Evolutionary conservation across 2,888 invertebrate genomes (phyloP), one percentile per base, ranked within the genome.

Genomic region (Eilema griseolum): DNA sequence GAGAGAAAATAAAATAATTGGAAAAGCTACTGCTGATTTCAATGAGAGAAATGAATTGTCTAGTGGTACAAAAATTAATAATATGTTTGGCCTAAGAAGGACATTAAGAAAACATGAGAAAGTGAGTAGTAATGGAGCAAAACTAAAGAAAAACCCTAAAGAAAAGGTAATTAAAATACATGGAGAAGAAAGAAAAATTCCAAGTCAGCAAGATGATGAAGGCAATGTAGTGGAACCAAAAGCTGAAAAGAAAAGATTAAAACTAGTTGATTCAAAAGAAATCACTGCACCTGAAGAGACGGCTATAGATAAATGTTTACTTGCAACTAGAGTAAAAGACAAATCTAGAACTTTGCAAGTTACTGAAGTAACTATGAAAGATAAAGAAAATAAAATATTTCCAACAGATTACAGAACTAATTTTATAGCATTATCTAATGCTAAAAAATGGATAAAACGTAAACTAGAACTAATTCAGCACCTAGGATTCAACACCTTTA

Each of bases 1-100:
- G 0, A 85, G 77, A 26, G 67, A 33, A 8, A n/a, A 10, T 2
- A 7, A 56, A 33, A 31, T 61, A 61, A n/a, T 12, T 12, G 20
- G 12, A 26, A 20, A 26, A 10, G 3, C 41, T 37, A 16, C 1
- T 24, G 2, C 26, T 10, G 24, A 5, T 26, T 11, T 62, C 3
- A 62, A 37, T 20, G 8, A n/a, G 52, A 16, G 4, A 41, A 59
- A n/a, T 63, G 10, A 26, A 24, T 31, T 59, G n/a, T 57, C 46
- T 23, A 56, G n/a, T 31, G 1, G 24, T 2, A 52, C n/a, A 52
- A 20, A 52, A n/a, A n/a, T 52, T 8, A 20, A 20, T n/a, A 52
- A n/a, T 0, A 1, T 20, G 5, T n/a, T 20, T 52, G 10, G 8
- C 10, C n/a, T n/a, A 52, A n/a, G 52, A 52, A 52, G 1, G 10